These are phyloP conservation scores for Proteles cristata DNA, from an alignment of 2,113 vertebrate species.

Conservation along the genomic window DNA sequence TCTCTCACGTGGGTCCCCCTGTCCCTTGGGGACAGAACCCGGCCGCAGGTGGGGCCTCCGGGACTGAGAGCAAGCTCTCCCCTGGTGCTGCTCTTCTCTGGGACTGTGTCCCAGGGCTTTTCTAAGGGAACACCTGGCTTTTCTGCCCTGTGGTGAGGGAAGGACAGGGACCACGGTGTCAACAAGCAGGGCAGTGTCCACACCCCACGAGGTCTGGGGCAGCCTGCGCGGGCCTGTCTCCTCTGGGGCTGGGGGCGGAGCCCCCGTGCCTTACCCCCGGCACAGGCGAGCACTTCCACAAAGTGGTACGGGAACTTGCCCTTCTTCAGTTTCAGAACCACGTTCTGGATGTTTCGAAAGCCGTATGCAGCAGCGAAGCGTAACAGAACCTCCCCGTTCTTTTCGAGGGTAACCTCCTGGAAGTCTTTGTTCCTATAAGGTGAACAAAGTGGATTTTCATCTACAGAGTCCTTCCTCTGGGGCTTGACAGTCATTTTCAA, in stretches of 20 bases:
- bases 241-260: neutral
- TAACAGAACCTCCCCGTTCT: conserved; percentile 93
- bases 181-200: neutral
- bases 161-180: accelerated
- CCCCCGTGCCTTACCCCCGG: conserved; percentile 89
- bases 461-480: neutral
- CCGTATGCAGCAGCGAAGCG: conserved; percentile 96
- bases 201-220: neutral
- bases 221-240: neutral
- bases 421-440: conserved; percentile 95
- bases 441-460: neutral
- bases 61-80: neutral
- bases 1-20: neutral
- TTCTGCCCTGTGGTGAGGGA: accelerated
- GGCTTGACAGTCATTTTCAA: neutral
- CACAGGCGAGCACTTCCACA: conserved; percentile 97
- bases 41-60: neutral
- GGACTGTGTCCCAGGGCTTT: neutral
- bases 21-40: neutral
- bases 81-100: neutral
- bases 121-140: neutral
- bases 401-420: conserved; percentile 95
- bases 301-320: conserved; percentile 94
- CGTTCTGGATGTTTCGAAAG: conserved; percentile 96
- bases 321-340: conserved; percentile 94